Evolutionary conservation across 1,140 invertebrate species (phyloP), one percentile per base, ranked within the genome.

Genomic region (Solenopsis invicta): DNA sequence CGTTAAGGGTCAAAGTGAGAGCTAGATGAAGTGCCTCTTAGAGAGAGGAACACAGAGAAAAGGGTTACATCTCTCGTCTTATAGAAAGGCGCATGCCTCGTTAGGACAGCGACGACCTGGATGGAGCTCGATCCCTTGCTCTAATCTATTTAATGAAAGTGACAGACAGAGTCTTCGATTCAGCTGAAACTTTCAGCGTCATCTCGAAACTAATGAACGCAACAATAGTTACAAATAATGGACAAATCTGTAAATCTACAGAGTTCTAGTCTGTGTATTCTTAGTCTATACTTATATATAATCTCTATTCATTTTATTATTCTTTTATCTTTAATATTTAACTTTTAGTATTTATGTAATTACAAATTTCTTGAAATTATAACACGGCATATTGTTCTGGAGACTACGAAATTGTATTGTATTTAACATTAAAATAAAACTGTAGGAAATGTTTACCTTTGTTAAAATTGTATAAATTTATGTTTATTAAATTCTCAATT

Each of bases 141-240:
- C 18, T 72, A 72, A 84, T 84, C 54, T 84, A 48, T 62, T 84
- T 84, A 84, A 84, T 74, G 80, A 84, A 84, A 84, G 69, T 29
- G 54, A 29, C 54, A 2, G 48, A 9, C 18, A 71, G 52, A 81
- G 72, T 48, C 16, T 72, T 82, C 37, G 13, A 82, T 18, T 61
- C 37, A 4, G 24, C 24, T 59, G 37, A 1, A 18, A 10, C 29
- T 67, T 80, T 54, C 56, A 37, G 2, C n/a, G 50, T 74, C 34
- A 29, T 50, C 41, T 48, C 21, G 13, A 74, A 61, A 18, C n/a
- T 34, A 18, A 37, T 67, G 41, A 56, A 71, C 16, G 34, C 37
- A 21, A 56, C 41, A 34, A 66, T 21, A 18, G 9, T 54, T 69
- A 81, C 21, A n/a, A 77, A 48, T 45, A 56, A n/a, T 24, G 18